phyloP scores from a whole-genome alignment of 64 coral and sea anemone genomes.

The Platygyra sinensis region DNA sequence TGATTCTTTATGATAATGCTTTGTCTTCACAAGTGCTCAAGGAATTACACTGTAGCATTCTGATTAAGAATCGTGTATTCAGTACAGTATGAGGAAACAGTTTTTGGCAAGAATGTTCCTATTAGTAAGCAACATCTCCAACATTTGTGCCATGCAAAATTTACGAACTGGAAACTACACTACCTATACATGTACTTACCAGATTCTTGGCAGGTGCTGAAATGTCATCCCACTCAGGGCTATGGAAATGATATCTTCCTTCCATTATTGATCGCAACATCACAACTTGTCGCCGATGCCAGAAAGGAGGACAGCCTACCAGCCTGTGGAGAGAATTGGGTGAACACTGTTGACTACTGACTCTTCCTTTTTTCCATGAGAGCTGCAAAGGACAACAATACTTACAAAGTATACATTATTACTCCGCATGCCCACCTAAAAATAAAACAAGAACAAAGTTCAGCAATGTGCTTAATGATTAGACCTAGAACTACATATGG shows the following conservation, averaged over 20 bases:
- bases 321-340: slow-evolving; percentile 44
- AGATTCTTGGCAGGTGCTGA: slow-evolving; percentile 84
- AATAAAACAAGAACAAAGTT: slow-evolving; percentile 27
- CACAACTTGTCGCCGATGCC: slow-evolving; percentile 94
- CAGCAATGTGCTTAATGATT: no score
- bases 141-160: no score
- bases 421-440: slow-evolving; percentile 97
- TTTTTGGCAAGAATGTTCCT: no score
- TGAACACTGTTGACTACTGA: no score
- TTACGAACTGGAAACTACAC: not conserved
- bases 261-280: slow-evolving; percentile 97
- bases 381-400: not conserved
- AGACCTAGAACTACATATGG: no score
- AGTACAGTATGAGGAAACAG: no score
- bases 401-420: slow-evolving; percentile 97
- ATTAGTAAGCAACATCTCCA: no score
- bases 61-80: no score
- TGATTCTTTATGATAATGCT: no score
- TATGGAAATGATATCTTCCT: slow-evolving; percentile 92
- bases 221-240: slow-evolving; percentile 97
- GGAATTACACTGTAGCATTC: no score
- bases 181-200: slow-evolving; percentile 50
- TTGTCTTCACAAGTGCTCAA: no score
- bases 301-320: slow-evolving; percentile 93
- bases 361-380: no score